Base-by-base conservation (phyloP, 2,113 vertebrate species). In the Nerophis ophidion region DNA sequence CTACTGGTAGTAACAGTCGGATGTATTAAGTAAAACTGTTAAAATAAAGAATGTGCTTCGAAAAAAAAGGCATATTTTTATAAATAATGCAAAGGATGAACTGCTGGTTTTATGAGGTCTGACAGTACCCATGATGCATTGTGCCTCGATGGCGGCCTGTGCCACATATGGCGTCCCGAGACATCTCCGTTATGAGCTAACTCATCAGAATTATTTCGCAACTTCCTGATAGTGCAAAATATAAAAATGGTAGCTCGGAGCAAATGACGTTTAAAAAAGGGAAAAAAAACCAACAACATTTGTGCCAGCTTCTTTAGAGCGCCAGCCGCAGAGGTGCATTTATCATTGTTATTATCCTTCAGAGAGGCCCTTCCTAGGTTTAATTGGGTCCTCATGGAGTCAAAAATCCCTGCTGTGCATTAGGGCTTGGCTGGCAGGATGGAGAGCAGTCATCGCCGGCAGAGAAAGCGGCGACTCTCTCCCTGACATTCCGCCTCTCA, bases 361-460 rank as follows among this genome's bases (percentile, higher is more conserved):
- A 74, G 66, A 81, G 76, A 80, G 75, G 79, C 74, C 75, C 81
- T 81, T 81, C 74, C 69, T 73, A 77, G 64, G 74, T 84, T 83
- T 87, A 88, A 89, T 87, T 88, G 80, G 83, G 75, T 86, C 83
- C 84, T 89, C 73, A 70, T 82, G 84, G 85, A 87, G 77, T 82
- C 80, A 77, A 79, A 44, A 75, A 76, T 74, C 72, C 61, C 63
- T 35, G 5, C 67, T 65, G 68, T 72, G 71, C 52, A 51, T 17
- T 8, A 5, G 55, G 62, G 48, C 71, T 60, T 74, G 58, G 60
- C 65, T 15, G 52, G 60, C 69, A 61, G 66, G 55, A 17, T 60
- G 62, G 63, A 40, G 56, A 66, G 62, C 59, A 62, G 75, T 50
- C 60, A 42, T 38, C 71, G 60, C 15, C 63, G 9, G 57, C 52